A percentile compares a stretch with the other conserved stretches of the same genome.
Conservation (phyloP, 2,888 invertebrate genomes). For the Entomobrya proxima region DNA sequence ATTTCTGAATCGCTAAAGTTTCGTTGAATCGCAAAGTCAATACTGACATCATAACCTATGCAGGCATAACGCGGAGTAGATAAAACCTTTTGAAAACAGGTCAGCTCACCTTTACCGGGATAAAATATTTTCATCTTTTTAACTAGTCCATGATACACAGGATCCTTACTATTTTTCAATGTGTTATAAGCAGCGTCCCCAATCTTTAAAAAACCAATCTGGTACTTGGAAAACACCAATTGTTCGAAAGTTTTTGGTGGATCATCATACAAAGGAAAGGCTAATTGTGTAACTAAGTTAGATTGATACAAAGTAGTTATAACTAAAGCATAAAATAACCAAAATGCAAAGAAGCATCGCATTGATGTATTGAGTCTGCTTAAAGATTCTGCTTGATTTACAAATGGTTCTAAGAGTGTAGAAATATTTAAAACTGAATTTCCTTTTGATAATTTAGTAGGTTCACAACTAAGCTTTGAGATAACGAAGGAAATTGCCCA, state of each 20-base stretch:
- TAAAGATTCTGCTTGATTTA: constrained; percentile 53
- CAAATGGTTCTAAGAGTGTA: constrained; percentile 19
- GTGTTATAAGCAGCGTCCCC: constrained; percentile 66
- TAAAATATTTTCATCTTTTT: constrained; percentile 51
- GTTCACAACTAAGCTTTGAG: neutral
- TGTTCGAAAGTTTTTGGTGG: constrained; percentile 55
- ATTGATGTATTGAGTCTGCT: neutral
- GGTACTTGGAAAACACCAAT: neutral
- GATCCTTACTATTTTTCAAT: constrained; percentile 48
- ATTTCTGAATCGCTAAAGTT: constrained; percentile 50
- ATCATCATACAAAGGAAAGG: constrained; percentile 51
- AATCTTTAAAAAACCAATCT: constrained; percentile 65
- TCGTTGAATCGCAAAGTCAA: constrained; percentile 20
- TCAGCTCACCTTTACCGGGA: neutral
- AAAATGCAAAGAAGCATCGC: constrained; percentile 42
- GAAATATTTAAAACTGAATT: neutral
- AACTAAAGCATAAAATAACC: constrained; percentile 54
- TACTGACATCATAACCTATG: constrained; percentile 45
- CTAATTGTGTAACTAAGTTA: constrained; percentile 46
- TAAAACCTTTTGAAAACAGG: constrained; percentile 53
- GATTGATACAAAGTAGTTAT: constrained; percentile 59
- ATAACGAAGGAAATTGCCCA: neutral
- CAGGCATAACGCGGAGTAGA: constrained; percentile 17
- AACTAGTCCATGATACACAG: constrained; percentile 50
- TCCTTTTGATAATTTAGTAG: neutral